phyloP scores from a whole-genome alignment of 2,113 vertebrate genomes.

The Ovibos moschatus region DNA sequence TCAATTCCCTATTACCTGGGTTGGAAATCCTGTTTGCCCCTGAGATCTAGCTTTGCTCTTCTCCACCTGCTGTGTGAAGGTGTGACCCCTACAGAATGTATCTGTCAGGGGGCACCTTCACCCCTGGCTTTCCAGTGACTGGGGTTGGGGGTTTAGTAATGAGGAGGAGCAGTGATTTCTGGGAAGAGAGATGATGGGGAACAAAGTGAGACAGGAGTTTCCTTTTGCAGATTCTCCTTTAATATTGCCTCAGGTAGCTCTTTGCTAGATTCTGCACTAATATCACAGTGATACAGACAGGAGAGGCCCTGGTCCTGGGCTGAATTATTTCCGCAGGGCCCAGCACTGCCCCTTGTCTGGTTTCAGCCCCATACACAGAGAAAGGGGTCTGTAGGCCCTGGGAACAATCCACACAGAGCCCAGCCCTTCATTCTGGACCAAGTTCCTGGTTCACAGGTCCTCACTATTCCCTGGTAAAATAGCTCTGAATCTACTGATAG shows the following conservation, averaged over 20 bases:
- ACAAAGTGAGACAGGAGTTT: not conserved
- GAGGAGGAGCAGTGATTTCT: accelerated
- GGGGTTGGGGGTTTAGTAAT: accelerated
- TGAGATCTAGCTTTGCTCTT: not conserved
- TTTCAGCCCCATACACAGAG: not conserved
- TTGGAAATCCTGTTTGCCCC: not conserved
- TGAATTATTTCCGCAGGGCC: not conserved
- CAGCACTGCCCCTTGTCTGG: not conserved
- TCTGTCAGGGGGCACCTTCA: accelerated
- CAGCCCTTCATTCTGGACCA: not conserved
- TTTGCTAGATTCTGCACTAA: not conserved
- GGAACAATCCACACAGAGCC: not conserved
- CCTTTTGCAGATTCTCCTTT: not conserved
- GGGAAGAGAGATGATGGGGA: not conserved
- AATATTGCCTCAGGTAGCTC: not conserved
- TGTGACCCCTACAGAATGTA: not conserved
- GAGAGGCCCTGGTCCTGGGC: not conserved
- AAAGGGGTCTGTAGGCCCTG: not conserved
- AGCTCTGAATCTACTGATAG: not conserved
- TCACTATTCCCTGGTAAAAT: not conserved
- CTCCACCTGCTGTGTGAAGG: not conserved
- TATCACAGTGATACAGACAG: not conserved
- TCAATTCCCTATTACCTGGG: not conserved
- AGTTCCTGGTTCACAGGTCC: not conserved
- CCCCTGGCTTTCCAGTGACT: not conserved